phyloP scores from a whole-genome alignment of 2,888 invertebrate genomes.

The Ptilodon capucinus region DNA sequence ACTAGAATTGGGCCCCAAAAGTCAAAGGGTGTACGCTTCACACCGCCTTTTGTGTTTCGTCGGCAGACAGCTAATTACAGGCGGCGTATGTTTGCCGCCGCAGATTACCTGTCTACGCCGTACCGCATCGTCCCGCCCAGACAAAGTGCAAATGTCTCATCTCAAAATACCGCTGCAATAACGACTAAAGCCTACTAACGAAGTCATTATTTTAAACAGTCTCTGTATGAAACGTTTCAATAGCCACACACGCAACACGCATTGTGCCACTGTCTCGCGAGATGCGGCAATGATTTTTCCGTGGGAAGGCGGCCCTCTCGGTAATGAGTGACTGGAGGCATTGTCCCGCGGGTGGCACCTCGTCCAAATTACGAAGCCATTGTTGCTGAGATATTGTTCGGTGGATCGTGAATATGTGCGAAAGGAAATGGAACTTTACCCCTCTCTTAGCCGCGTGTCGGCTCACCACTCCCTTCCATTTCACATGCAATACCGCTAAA shows the following conservation, averaged over 20 bases:
- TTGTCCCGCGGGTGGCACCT: constrained; percentile 70
- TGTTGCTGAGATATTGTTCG: constrained; percentile 76
- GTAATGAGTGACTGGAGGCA: constrained; percentile 78
- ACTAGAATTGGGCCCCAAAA: too few relatives aligned
- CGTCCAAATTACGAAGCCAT: constrained; percentile 76
- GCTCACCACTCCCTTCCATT: constrained; percentile 41
- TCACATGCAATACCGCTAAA: constrained; percentile 30
- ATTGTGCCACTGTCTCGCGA: constrained; percentile 50
- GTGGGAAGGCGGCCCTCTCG: constrained; percentile 67
- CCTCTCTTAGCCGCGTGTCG: constrained; percentile 56
- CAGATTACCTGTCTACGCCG: constrained; percentile 36
- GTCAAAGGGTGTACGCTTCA: constrained; percentile 24
- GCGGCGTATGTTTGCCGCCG: constrained; percentile 36
- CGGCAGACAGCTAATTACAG: constrained; percentile 47
- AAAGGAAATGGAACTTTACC: constrained; percentile 75
- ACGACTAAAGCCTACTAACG: too few relatives aligned
- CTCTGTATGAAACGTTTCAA: constrained; percentile 2
- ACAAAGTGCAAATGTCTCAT: constrained; percentile 14
- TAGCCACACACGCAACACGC: constrained; percentile 54
- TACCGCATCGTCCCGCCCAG: constrained; percentile 18
- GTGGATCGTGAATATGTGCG: constrained; percentile 73
- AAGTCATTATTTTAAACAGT: too few relatives aligned
- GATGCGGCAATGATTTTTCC: constrained; percentile 62
- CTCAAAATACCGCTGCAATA: constrained; percentile 6
- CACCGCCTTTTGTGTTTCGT: constrained; percentile 34